Conservation (phyloP, 1,140 invertebrate genomes). For the Rhyzopertha dominica region DNA sequence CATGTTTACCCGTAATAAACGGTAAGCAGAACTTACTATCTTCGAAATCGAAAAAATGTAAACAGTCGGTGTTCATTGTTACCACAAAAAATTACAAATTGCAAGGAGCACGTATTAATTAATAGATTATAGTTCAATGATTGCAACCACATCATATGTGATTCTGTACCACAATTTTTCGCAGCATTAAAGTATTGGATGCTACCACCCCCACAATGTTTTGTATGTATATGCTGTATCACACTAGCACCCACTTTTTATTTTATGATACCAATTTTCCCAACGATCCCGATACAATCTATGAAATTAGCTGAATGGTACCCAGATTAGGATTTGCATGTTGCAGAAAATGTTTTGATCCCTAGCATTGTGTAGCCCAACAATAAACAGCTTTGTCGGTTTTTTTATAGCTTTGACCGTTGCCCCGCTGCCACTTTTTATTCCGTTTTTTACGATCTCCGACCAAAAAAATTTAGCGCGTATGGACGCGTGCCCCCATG, state of each 20-base stretch:
- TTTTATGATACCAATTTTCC: slow-evolving; percentile 1
- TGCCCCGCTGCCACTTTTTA: slow-evolving; percentile 9
- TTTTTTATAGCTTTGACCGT: slow-evolving; percentile 13
- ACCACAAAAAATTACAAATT: too few relatives aligned
- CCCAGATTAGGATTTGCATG: slow-evolving; percentile 15
- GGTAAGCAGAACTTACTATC: too few relatives aligned
- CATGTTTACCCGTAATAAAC: too few relatives aligned
- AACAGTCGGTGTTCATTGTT: too few relatives aligned
- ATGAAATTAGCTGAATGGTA: slow-evolving; percentile 15
- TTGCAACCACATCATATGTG: not conserved
- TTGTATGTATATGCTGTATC: slow-evolving; percentile 9
- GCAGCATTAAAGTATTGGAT: slow-evolving; percentile 11
- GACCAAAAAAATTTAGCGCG: not conserved
- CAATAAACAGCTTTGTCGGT: slow-evolving; percentile 12
- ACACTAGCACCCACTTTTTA: slow-evolving; percentile 1
- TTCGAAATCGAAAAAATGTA: too few relatives aligned
- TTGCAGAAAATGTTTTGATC: slow-evolving; percentile 14
- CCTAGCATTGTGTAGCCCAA: slow-evolving; percentile 7
- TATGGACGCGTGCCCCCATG: not conserved
- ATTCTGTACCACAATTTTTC: slow-evolving; percentile 12
- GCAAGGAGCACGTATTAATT: slow-evolving; percentile 5
- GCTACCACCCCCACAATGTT: slow-evolving; percentile 11
- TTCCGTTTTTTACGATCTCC: not conserved
- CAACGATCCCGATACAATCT: slow-evolving; percentile 11
- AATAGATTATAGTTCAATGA: not conserved